phyloP scores from a whole-genome alignment of 2,113 vertebrate species.

The Anhinga anhinga region DNA sequence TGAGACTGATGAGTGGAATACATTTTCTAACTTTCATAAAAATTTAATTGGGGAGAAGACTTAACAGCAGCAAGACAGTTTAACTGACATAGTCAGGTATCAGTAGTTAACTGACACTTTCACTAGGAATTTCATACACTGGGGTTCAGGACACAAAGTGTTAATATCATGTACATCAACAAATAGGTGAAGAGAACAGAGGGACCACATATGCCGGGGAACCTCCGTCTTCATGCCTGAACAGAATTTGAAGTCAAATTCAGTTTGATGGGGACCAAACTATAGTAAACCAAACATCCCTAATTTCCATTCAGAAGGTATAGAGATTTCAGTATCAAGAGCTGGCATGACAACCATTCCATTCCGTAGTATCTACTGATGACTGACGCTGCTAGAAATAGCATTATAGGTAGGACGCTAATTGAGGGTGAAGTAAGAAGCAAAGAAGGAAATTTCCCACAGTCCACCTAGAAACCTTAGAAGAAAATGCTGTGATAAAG shows the following conservation, averaged over 20 bases:
- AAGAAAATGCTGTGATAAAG: conserved; percentile 29
- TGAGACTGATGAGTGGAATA: not conserved
- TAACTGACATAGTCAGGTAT: not conserved
- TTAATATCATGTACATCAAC: not conserved
- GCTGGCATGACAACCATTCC: not conserved
- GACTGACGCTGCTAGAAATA: conserved; percentile 19
- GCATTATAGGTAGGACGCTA: not conserved
- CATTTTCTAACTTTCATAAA: not conserved
- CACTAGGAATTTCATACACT: not conserved
- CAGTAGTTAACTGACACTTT: not conserved
- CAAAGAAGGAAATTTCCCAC: conserved; percentile 32
- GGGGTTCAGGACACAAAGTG: not conserved
- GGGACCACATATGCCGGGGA: not conserved
- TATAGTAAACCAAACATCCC: not conserved
- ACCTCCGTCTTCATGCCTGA: not conserved
- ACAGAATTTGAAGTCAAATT: not conserved
- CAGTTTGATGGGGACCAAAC: conserved; percentile 51
- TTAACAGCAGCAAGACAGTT: not conserved
- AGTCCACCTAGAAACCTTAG: conserved; percentile 29
- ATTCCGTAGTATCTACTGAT: not conserved
- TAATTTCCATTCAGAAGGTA: conserved; percentile 33
- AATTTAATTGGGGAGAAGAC: not conserved
- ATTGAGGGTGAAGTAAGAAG: not conserved
- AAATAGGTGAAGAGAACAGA: not conserved
- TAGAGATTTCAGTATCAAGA: conserved; percentile 33